phyloP scores from a whole-genome alignment of 2,797 vertebrate genomes.

The Poecilia wingei region DNA sequence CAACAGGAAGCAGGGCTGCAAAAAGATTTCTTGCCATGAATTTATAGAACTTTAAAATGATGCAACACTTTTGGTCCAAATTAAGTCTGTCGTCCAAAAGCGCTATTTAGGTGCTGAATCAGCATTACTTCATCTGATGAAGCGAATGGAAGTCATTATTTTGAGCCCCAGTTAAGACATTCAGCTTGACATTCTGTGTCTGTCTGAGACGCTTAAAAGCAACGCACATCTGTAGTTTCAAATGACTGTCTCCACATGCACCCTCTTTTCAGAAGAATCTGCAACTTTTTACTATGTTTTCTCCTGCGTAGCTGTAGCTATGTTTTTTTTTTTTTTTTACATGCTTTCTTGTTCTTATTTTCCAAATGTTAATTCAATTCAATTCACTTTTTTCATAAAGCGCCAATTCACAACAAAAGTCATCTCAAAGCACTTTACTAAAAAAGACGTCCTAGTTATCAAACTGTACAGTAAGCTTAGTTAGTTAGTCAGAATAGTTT shows the following conservation, averaged over 20 bases:
- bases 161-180: not conserved
- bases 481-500: no score
- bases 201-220: not conserved
- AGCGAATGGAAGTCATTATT: not conserved
- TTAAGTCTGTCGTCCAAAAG: not conserved
- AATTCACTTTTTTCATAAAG: no score
- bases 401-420: no score
- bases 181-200: not conserved
- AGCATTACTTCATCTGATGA: not conserved
- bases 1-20: not conserved
- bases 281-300: not conserved
- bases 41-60: not conserved
- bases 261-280: not conserved
- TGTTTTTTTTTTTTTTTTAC: not conserved
- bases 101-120: not conserved
- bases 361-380: no score
- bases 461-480: no score
- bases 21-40: not conserved
- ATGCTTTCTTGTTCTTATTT: not conserved
- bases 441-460: no score
- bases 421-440: no score
- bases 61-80: not conserved
- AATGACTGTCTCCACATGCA: not conserved
- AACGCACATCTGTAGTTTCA: not conserved
- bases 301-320: not conserved